Conservation (phyloP, 2,113 vertebrate genomes). For the Plotosus lineatus region DNA sequence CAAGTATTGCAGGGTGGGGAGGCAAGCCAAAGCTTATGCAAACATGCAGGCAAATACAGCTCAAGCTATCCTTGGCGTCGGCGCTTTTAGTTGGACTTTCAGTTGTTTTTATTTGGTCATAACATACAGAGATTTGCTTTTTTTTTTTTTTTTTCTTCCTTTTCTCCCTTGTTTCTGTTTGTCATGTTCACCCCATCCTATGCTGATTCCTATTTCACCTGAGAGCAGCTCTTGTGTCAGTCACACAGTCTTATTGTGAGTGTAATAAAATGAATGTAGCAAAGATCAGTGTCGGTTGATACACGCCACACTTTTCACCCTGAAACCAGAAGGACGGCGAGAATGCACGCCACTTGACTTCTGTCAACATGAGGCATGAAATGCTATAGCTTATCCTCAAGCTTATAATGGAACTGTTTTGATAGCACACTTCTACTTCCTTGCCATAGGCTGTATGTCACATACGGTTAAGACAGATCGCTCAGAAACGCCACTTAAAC, state of each 20-base stretch:
- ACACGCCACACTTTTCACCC: background rate
- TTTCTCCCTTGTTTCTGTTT: too few relatives aligned
- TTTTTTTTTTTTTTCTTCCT: background rate
- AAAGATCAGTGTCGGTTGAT: background rate
- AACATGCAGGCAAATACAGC: background rate
- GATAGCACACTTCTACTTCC: background rate
- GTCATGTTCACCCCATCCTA: background rate
- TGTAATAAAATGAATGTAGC: background rate
- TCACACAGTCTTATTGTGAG: background rate
- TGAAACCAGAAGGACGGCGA: background rate
- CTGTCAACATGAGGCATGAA: background rate
- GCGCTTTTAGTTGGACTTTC: background rate
- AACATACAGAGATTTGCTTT: background rate
- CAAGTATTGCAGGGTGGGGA: background rate
- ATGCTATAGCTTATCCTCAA: constrained; percentile 6
- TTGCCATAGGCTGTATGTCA: constrained; percentile 1
- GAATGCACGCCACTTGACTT: constrained; percentile 3
- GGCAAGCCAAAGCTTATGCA: constrained; percentile 8
- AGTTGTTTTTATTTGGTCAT: background rate
- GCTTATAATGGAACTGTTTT: constrained; percentile 6
- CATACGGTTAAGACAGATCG: background rate
- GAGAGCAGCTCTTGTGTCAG: background rate
- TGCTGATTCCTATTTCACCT: background rate
- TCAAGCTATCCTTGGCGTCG: background rate
- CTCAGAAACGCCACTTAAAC: constrained; percentile 6